Conservation (phyloP, 2,113 vertebrate genomes). For the Zosterops pallidus region DNA sequence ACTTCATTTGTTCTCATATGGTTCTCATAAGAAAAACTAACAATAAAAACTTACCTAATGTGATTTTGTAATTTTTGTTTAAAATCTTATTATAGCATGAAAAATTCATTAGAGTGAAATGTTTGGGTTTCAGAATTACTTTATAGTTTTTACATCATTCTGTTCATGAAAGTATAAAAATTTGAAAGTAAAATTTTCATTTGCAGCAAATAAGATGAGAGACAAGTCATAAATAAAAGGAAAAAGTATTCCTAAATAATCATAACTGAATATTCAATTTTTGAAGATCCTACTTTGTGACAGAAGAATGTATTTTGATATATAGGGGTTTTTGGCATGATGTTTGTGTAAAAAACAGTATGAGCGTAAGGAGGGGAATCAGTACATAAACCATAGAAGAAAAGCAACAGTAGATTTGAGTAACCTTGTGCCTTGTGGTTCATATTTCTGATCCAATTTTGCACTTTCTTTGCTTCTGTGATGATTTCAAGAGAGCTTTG, state of each 20-base stretch:
- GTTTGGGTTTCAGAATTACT: background rate
- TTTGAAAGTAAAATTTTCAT: background rate
- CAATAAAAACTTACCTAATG: background rate
- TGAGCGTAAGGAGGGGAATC: background rate
- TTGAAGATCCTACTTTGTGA: background rate
- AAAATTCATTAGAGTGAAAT: background rate
- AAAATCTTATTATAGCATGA: background rate
- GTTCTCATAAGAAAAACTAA: background rate
- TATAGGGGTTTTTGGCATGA: background rate
- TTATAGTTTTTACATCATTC: background rate
- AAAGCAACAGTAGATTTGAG: background rate
- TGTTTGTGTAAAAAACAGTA: background rate
- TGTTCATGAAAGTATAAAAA: background rate
- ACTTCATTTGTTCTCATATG: background rate
- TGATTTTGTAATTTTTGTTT: background rate
- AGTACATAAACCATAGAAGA: background rate
- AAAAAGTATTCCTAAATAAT: background rate
- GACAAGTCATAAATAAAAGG: background rate
- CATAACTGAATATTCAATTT: background rate
- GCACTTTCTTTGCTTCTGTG: background rate
- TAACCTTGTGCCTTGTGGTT: background rate
- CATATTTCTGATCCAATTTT: background rate
- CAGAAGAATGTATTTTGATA: background rate
- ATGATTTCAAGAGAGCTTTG: background rate
- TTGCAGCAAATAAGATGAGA: background rate